Conservation (phyloP, 1,140 invertebrate species). For the Calephelis nemesis region DNA sequence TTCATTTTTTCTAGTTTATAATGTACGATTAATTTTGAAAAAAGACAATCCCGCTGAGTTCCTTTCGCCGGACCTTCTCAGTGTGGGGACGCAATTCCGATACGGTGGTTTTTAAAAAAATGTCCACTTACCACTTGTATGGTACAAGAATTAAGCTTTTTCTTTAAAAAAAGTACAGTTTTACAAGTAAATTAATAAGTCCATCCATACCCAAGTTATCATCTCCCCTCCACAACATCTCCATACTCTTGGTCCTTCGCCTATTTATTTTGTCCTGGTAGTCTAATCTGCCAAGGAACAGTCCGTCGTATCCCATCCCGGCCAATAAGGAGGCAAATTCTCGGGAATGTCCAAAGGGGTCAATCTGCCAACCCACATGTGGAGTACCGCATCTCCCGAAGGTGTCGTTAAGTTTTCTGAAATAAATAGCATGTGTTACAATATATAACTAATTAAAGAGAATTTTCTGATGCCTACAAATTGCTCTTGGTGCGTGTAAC, state of each 20-base stretch:
- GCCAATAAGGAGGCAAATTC: constrained; percentile 93
- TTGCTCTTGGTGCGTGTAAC: too few species aligned
- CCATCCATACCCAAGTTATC: constrained; percentile 80
- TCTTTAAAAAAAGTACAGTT: background rate
- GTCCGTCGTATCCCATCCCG: constrained; percentile 90
- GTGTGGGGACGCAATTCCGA: too few species aligned
- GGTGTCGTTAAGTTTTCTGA: constrained; percentile 85
- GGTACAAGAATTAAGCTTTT: too few species aligned
- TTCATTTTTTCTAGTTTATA: too few species aligned
- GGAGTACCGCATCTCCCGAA: constrained; percentile 92
- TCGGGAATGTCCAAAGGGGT: constrained; percentile 94
- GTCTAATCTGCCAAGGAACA: constrained; percentile 94
- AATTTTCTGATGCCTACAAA: too few species aligned
- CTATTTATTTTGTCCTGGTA: constrained; percentile 89
- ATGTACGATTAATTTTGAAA: too few species aligned
- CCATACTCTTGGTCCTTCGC: constrained; percentile 83
- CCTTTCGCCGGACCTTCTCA: too few species aligned
- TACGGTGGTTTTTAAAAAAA: too few species aligned
- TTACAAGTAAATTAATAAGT: background rate
- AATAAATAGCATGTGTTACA: constrained; percentile 2
- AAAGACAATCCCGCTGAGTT: too few species aligned
- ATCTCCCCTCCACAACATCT: constrained; percentile 93
- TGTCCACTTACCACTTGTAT: too few species aligned
- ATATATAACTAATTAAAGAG: too few species aligned
- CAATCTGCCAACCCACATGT: constrained; percentile 94